phyloP scores from a whole-genome alignment of 37 sponge, comb jelly and placozoan genomes.

The Hexactinellida sp. region DNA sequence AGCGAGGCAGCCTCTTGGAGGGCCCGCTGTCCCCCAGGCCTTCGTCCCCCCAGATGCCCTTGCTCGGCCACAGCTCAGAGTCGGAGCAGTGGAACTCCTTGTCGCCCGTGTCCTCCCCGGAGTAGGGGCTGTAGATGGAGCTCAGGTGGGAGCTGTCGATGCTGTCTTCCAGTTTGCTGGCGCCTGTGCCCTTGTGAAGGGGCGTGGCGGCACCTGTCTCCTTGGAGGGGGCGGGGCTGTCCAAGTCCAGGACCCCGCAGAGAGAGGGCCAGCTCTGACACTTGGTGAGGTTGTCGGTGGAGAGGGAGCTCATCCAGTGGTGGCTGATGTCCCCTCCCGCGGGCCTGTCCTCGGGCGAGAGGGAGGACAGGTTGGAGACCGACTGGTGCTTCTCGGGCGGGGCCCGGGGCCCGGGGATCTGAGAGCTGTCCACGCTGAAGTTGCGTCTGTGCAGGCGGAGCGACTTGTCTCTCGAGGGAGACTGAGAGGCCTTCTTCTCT shows the following conservation, averaged over 20 bases:
- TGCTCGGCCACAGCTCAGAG: not conserved
- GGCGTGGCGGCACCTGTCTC: not conserved
- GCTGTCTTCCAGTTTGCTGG: not conserved
- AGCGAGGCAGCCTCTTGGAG: not conserved
- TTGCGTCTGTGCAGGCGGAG: not conserved
- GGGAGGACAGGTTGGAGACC: not conserved
- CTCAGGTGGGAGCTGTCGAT: not conserved
- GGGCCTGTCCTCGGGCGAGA: not conserved
- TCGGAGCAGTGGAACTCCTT: slow-evolving; percentile 2
- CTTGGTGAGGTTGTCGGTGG: not conserved
- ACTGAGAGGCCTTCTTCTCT: not conserved
- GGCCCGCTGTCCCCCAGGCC: too few species aligned
- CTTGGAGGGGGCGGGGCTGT: not conserved
- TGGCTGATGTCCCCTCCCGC: not conserved
- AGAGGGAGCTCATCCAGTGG: not conserved
- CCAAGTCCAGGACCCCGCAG: not conserved
- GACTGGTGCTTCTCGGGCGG: not conserved
- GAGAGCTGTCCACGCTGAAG: not conserved
- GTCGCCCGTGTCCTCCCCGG: not conserved
- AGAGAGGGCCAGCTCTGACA: slow-evolving; percentile 10
- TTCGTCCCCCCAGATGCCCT: not conserved
- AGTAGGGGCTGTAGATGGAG: not conserved
- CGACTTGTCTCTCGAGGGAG: not conserved
- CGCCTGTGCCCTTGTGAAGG: not conserved
- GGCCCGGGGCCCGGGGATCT: not conserved